Conservation (phyloP, 2,797 vertebrate species). For the Hydrocynus forskahlii region DNA sequence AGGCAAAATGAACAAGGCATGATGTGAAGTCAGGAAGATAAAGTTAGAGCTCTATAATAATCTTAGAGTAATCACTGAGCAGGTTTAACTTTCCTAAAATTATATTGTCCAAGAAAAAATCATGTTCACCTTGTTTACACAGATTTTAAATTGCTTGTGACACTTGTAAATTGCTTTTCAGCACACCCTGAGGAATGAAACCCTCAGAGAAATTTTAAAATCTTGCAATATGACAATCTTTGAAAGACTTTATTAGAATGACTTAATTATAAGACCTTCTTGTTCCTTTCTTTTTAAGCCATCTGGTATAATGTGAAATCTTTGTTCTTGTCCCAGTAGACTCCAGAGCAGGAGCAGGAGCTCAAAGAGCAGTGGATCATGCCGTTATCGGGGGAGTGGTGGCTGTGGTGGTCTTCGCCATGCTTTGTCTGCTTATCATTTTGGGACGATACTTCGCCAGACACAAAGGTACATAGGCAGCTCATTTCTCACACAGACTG, state of each 20-base stretch:
- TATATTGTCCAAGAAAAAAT: neutral
- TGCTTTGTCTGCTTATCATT: slow-evolving; percentile 97
- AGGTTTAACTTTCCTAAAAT: neutral
- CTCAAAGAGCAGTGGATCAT: slow-evolving; percentile 91
- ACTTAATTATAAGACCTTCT: too few relatives aligned
- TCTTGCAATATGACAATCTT: neutral
- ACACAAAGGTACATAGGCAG: slow-evolving; percentile 90
- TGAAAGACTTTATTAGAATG: neutral
- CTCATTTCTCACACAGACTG: slow-evolving; percentile 27
- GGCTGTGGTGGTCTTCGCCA: slow-evolving; percentile 96
- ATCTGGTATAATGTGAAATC: neutral
- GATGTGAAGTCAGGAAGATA: neutral
- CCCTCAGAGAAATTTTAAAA: slow-evolving; percentile 34
- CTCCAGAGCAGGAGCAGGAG: slow-evolving; percentile 92
- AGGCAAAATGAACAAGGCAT: neutral
- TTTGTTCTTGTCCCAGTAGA: slow-evolving; percentile 77
- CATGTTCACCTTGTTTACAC: slow-evolving; percentile 8
- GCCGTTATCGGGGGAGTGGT: slow-evolving; percentile 97
- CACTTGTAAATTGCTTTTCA: slow-evolving; percentile 84
- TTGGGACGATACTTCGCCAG: slow-evolving; percentile 97
- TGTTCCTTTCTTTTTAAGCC: slow-evolving; percentile 6
- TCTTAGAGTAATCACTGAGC: neutral
- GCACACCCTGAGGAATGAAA: slow-evolving; percentile 15
- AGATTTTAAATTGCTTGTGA: slow-evolving; percentile 78
- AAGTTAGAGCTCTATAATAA: neutral